phyloP scores from a whole-genome alignment of 2,113 vertebrate genomes.

The Phocoena sinus region DNA sequence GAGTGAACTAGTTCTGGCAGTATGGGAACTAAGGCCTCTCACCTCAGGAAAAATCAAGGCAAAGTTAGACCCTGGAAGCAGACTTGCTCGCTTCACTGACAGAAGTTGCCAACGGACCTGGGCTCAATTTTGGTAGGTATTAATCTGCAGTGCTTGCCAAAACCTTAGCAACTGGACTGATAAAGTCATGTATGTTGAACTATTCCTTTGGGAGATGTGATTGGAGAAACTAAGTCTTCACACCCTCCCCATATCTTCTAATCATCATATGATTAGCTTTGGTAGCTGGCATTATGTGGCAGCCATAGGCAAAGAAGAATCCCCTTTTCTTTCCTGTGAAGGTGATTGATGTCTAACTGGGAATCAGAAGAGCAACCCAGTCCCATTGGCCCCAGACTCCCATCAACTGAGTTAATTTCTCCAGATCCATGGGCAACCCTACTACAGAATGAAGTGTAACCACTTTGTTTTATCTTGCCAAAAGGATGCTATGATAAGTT shows the following conservation, averaged over 20 bases:
- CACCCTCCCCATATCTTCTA: not conserved
- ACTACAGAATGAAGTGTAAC: slow-evolving; percentile 32
- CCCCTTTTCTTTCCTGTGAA: not conserved
- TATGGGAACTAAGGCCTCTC: not conserved
- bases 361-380: not conserved
- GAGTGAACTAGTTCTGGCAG: not conserved
- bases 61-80: too few relatives aligned
- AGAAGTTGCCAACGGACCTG: not conserved
- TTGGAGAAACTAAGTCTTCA: not conserved
- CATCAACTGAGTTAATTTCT: not conserved
- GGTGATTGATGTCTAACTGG: not conserved
- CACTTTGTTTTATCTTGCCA: slow-evolving; percentile 45
- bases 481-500: slow-evolving; percentile 41
- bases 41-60: not conserved
- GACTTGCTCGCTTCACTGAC: not conserved
- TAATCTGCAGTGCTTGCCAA: not conserved
- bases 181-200: not conserved
- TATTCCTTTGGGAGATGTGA: not conserved
- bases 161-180: not conserved
- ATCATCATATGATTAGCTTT: not conserved
- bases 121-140: not conserved
- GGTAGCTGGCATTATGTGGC: not conserved
- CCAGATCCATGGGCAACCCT: not conserved
- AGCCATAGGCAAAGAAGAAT: not conserved
- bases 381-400: not conserved